These are phyloP conservation scores for Acestrorhynchus altus DNA, from an alignment of 2,797 vertebrate species.

Conservation along the genomic window DNA sequence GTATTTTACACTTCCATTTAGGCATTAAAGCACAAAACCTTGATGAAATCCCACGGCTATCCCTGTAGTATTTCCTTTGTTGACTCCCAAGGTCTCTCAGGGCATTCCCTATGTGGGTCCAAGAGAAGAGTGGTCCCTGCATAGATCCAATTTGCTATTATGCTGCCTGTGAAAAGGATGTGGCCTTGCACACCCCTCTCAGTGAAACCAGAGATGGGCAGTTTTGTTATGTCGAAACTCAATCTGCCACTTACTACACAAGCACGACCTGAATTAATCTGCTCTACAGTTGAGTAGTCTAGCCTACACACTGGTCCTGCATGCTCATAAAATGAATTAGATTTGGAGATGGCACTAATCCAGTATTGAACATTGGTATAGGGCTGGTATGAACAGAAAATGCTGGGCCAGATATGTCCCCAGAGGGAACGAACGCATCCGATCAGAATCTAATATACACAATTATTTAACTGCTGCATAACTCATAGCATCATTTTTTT, in stretches of 20 bases:
- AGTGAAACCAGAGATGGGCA: slow-evolving; percentile 57
- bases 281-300: background rate
- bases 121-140: slow-evolving; percentile 11
- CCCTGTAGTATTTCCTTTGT: slow-evolving; percentile 21
- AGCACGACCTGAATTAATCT: slow-evolving; percentile 13
- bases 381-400: too few species aligned
- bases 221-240: slow-evolving; percentile 58
- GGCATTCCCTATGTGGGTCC: slow-evolving; percentile 33
- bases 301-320: background rate
- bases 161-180: slow-evolving; percentile 44
- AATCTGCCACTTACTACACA: slow-evolving; percentile 29
- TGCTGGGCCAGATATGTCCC: too few species aligned
- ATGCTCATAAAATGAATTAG: background rate
- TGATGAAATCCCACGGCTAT: slow-evolving; percentile 20
- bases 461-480: background rate
- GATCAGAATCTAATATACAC: too few species aligned
- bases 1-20: background rate
- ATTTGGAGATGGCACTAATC: too few species aligned
- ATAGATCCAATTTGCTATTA: slow-evolving; percentile 41
- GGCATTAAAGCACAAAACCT: background rate
- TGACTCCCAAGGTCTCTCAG: slow-evolving; percentile 19
- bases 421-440: too few species aligned
- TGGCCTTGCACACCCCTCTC: slow-evolving; percentile 55
- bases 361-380: too few species aligned
- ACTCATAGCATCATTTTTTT: background rate